Evolutionary conservation across 92 coral and sea anemone genomes (phyloP), one percentile per base, ranked within the genome.

Genomic region (Siderastrea siderea): DNA sequence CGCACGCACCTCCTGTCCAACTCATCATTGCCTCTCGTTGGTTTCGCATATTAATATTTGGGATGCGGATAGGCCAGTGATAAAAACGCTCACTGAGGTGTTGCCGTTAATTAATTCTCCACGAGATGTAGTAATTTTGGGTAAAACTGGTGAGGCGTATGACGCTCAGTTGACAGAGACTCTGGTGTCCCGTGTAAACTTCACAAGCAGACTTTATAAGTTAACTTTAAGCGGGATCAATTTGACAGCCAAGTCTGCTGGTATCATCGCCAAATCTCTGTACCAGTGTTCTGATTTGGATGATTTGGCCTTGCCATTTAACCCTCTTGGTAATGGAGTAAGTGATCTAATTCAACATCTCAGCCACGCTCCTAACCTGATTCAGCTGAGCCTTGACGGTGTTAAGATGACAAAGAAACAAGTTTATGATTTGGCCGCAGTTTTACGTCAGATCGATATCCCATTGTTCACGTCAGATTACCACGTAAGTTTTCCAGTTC

Each of bases 51-150:
- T 77, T 46, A 0, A 0, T 3, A 3, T 16, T 58, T 0, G 0
- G 14, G 1, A 0, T 3, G 26, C 16, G 12, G 55, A 60, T 1
- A 77, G 68, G 57, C 43, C 26, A n/a, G 82, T 15, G 10, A 4
- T 60, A 7, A 44, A 60, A 65, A 14, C 5, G 55, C 9, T 77
- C 2, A 16, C 5, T 16, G 45, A 77, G 5, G 11, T 55, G 0
- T 5, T 76, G 60, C 51, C 52, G 13, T 13, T 57, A 43, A 5
- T 54, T 10, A 38, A 38, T 11, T 9, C 52, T 54, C 67, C 51
- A 45, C 52, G 2, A 44, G 0, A 0, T 1, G 57, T 76, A 57
- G 0, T 0, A 0, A 14, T 75, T 75, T 0, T 0, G 13, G 67
- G 51, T 55, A 7, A 13, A 44, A 0, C 0, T 13, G 17, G 17